phyloP scores from a whole-genome alignment of 2,797 vertebrate genomes.

The Podargus strigoides region DNA sequence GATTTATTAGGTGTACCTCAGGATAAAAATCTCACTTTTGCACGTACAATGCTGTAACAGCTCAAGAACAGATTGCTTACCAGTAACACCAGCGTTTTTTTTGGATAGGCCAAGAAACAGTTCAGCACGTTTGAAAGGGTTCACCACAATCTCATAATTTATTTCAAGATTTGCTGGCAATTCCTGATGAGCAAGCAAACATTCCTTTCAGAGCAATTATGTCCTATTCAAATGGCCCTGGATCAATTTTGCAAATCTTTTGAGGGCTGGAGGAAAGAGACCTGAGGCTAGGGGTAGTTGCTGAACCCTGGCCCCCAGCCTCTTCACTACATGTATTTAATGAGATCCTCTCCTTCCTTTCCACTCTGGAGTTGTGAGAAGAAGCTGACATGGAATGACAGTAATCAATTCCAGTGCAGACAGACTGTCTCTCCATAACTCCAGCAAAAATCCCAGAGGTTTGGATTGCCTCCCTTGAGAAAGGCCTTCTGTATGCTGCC shows the following conservation, averaged over 20 bases:
- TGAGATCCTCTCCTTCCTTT: conserved; percentile 22
- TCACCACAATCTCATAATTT: not conserved
- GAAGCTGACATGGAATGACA: conserved; percentile 52
- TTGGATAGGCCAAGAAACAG: not conserved
- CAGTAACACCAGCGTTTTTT: not conserved
- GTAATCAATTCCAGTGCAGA: conserved; percentile 64
- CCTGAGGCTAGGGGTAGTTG: not conserved
- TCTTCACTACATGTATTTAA: conserved; percentile 24
- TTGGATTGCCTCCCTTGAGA: not conserved
- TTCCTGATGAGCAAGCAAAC: not conserved
- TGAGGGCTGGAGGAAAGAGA: not conserved
- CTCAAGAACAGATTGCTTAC: not conserved
- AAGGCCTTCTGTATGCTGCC: conserved; percentile 7
- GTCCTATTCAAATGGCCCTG: not conserved
- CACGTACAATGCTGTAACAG: not conserved
- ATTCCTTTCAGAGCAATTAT: conserved; percentile 20
- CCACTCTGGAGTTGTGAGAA: not conserved
- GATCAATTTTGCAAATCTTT: conserved; percentile 28
- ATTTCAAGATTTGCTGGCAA: not conserved
- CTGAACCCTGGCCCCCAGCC: not conserved
- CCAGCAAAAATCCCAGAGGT: conserved; percentile 51
- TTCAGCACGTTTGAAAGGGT: not conserved
- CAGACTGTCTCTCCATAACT: conserved; percentile 21
- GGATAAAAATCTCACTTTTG: conserved; percentile 13
- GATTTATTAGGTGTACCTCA: not conserved